Conservation (phyloP, 2,888 invertebrate genomes). For the Acholoe squamosa region DNA sequence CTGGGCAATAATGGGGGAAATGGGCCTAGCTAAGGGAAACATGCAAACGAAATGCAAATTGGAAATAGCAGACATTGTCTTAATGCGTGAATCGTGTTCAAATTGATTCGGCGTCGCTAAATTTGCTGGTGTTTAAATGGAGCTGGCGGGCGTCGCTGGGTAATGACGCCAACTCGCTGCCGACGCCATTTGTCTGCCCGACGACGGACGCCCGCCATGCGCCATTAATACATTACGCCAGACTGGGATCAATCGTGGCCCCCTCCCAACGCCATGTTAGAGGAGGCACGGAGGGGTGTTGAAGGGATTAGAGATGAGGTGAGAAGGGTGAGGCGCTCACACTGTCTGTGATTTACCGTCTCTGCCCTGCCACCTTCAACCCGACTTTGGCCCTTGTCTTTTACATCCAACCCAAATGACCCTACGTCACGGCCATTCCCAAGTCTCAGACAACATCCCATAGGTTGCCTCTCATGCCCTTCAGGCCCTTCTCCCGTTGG, state of each 20-base stretch:
- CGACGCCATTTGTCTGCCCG: conserved; percentile 29
- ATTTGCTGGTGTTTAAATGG: conserved; percentile 53
- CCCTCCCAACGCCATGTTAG: not conserved
- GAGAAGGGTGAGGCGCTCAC: not conserved
- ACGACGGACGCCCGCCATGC: conserved; percentile 1
- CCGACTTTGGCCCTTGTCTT: no score
- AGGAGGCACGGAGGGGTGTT: not conserved
- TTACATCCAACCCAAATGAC: no score
- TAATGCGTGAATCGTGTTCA: conserved; percentile 53
- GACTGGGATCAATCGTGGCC: not conserved
- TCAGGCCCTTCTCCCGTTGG: no score
- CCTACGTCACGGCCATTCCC: no score
- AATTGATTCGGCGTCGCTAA: conserved; percentile 56
- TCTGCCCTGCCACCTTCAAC: no score
- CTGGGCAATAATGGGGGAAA: conserved; percentile 9
- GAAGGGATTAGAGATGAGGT: not conserved
- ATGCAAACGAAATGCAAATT: conserved; percentile 58
- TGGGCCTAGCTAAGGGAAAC: not conserved
- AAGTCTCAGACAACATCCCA: no score
- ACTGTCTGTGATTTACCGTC: no score
- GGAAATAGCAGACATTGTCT: conserved; percentile 59
- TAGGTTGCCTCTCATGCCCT: no score
- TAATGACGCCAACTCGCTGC: not conserved
- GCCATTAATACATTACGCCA: conserved; percentile 2
- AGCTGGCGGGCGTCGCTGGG: conserved; percentile 13